Percentiles rank a stretch among this genome's conserved stretches.
Conservation (phyloP, 2,888 invertebrate genomes). For the Noctua janthe region DNA sequence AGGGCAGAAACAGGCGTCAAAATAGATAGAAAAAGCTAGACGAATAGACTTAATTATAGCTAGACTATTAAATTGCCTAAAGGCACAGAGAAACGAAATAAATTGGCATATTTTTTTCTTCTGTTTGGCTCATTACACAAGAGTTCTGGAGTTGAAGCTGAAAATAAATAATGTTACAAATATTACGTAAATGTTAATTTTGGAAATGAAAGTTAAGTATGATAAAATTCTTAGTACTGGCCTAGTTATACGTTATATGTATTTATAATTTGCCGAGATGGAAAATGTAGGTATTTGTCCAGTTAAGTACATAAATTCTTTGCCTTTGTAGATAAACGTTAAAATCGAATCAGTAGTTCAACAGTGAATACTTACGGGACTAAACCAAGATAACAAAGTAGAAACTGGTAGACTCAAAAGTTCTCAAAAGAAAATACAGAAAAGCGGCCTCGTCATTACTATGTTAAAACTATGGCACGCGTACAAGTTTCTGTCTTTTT, state of each 20-base stretch:
- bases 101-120: background rate
- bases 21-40: background rate
- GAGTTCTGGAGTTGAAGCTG: background rate
- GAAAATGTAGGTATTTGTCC: background rate
- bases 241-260: no score
- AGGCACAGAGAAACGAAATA: slow-evolving; percentile 15
- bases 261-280: background rate
- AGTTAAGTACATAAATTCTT: no score
- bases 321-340: no score
- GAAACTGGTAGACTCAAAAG: background rate
- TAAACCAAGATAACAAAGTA: no score
- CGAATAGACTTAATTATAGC: background rate
- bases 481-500: background rate
- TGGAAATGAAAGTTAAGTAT: slow-evolving; percentile 3
- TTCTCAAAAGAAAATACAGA: background rate
- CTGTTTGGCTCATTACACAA: background rate
- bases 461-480: background rate
- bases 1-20: background rate
- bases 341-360: background rate
- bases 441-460: background rate
- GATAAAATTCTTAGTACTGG: background rate
- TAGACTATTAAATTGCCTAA: background rate
- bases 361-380: no score
- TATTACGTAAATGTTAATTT: background rate
- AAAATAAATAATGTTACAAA: slow-evolving; percentile 11